Conservation (phyloP, 2,797 vertebrate species). For the Chiroxiphia lanceolata region DNA sequence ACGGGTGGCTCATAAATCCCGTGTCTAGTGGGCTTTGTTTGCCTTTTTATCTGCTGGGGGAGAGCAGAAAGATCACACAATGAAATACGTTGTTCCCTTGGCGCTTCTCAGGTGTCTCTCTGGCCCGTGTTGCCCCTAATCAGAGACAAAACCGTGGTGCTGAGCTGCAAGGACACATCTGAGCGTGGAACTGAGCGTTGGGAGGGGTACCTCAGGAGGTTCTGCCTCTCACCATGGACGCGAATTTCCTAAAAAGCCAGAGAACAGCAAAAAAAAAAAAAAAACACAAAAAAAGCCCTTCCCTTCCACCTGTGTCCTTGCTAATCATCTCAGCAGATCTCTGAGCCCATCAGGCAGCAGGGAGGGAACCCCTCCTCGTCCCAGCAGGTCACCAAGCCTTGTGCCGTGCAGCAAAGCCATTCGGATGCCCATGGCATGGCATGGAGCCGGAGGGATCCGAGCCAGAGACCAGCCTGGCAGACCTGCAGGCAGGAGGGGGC, state of each 20-base stretch:
- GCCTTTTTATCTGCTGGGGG: background rate
- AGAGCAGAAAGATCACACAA: background rate
- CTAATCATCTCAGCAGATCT: background rate
- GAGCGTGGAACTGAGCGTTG: fast-evolving
- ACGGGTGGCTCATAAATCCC: background rate
- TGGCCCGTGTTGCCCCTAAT: background rate
- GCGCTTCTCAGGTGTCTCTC: background rate
- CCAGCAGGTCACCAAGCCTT: background rate
- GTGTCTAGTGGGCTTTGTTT: background rate
- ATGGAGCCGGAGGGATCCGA: fast-evolving
- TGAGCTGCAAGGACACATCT: background rate
- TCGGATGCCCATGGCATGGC: background rate
- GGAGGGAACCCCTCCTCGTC: background rate
- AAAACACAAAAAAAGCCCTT: background rate
- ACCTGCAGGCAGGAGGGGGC: background rate
- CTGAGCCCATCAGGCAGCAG: background rate
- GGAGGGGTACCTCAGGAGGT: background rate
- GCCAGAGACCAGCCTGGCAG: background rate
- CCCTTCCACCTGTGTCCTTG: background rate
- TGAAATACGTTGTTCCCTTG: background rate
- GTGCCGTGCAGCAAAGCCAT: background rate
- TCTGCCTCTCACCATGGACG: background rate
- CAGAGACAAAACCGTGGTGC: background rate
- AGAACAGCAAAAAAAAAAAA: background rate
- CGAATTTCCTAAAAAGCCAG: background rate